Base-by-base conservation (phyloP, 2,888 invertebrate species). In the Drosophila suboccidentalis region DNA sequence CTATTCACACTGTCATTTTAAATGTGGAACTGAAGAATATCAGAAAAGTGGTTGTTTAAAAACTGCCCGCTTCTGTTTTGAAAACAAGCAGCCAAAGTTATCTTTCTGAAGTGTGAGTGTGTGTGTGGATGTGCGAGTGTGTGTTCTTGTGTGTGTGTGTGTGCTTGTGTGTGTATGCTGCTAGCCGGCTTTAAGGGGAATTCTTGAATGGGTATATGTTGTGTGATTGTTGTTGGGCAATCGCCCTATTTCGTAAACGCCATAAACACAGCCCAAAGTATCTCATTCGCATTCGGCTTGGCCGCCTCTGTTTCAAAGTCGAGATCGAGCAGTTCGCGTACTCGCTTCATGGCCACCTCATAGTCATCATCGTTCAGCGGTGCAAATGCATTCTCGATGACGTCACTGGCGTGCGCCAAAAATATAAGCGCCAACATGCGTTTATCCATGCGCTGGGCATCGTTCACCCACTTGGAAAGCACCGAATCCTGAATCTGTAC, bases 251-350 rank as follows among this genome's bases (percentile, higher is more conserved):
- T 99, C 90, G 97, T 98, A 94, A 99, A 99, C 71, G 99, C 98
- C 84, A 98, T 97, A 93, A 99, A 98, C 69, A 99, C 99, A 60
- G 99, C 98, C 99, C 99, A 99, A 94, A 99, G 96, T 87, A 99
- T 96, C 93, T 99, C 98, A 91, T 96, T 96, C 68, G 97, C 96
- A 92, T 97, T 97, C 50, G 96, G 95, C 93, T 99, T 98, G 93
- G 97, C 96, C 78, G 98, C 96, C 93, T 99, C 99, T 50, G 96
- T 96, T 93, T 99, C 99, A 93, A 98, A 97, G 94, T 99, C 99
- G 87, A 99, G 95, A 93, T 99, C 99, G 84, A 99, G 95, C 53
- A 99, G 95, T 89, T 98, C 97, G 82, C 99, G 95, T 54, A 99
- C 98, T 91, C 99, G 96, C 90, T 98, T 97, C 96, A 99, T 99